Evolutionary conservation across 2,113 vertebrate genomes (phyloP).

Genomic region (Origma solitaria): DNA sequence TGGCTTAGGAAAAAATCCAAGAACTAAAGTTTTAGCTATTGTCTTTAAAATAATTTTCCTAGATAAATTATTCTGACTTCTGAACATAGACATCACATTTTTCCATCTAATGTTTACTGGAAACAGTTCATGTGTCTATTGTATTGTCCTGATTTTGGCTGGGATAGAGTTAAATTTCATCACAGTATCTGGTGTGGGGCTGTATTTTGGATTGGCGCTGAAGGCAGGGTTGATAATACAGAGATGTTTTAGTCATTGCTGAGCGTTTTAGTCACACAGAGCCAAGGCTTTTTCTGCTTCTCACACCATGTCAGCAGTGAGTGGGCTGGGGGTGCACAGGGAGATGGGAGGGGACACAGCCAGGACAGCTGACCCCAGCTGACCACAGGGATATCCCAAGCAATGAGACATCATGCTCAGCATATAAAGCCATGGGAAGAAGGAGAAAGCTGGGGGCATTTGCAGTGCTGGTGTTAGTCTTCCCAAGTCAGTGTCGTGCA

Average conservation of each 20-base stretch:
- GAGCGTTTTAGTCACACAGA: fast-evolving
- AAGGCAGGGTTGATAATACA: neutral
- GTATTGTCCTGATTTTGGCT: neutral
- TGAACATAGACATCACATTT: neutral
- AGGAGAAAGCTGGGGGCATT: neutral
- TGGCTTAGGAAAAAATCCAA: neutral
- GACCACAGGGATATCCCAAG: neutral
- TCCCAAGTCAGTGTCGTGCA: neutral
- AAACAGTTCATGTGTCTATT: neutral
- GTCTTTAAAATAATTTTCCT: neutral
- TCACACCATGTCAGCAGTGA: neutral
- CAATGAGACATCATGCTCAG: too few species aligned
- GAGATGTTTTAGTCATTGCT: neutral
- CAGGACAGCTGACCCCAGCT: neutral
- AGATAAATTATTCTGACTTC: neutral
- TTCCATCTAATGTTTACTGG: neutral
- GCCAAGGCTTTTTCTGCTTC: neutral
- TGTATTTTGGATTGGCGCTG: neutral
- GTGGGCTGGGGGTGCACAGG: neutral
- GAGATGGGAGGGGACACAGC: neutral
- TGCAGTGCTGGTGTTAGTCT: fast-evolving
- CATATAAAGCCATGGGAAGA: neutral
- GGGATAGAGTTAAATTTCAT: neutral
- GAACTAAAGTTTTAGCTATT: neutral
- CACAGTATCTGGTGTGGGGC: neutral